Conservation (phyloP, 1,140 invertebrate species). For the Phenacoccus solenopsis region DNA sequence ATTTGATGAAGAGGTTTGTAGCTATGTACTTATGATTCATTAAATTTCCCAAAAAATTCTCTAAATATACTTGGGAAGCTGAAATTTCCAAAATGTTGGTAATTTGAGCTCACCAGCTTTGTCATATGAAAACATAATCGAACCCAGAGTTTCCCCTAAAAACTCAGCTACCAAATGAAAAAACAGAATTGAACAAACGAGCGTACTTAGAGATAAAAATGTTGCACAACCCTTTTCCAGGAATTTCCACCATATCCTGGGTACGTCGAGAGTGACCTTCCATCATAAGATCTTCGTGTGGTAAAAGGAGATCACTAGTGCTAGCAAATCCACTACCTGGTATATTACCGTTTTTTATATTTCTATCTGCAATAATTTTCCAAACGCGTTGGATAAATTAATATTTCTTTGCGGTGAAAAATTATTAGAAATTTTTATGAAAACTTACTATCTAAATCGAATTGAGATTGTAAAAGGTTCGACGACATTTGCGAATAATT, state of each 20-base stretch:
- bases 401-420: not conserved
- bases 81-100: too few relatives aligned
- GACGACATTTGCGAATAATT: not conserved
- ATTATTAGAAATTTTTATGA: not conserved
- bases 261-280: slow-evolving; percentile 22
- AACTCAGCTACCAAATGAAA: not conserved
- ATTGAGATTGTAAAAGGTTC: not conserved
- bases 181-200: not conserved
- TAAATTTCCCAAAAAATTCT: too few relatives aligned
- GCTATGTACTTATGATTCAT: too few relatives aligned
- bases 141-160: too few relatives aligned
- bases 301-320: slow-evolving; percentile 4
- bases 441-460: not conserved
- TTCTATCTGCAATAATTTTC: not conserved
- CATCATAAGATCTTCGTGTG: slow-evolving; percentile 11
- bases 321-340: not conserved
- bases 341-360: slow-evolving; percentile 3
- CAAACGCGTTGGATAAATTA: not conserved
- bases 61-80: too few relatives aligned
- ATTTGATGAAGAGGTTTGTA: too few relatives aligned
- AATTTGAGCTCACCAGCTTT: too few relatives aligned
- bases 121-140: too few relatives aligned
- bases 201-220: slow-evolving; percentile 68
- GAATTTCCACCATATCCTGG: slow-evolving; percentile 78
- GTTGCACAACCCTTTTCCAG: slow-evolving; percentile 80